These are phyloP conservation scores for Craniophora ligustri DNA, from an alignment of 2,888 invertebrate genomes.

Conservation along the genomic window DNA sequence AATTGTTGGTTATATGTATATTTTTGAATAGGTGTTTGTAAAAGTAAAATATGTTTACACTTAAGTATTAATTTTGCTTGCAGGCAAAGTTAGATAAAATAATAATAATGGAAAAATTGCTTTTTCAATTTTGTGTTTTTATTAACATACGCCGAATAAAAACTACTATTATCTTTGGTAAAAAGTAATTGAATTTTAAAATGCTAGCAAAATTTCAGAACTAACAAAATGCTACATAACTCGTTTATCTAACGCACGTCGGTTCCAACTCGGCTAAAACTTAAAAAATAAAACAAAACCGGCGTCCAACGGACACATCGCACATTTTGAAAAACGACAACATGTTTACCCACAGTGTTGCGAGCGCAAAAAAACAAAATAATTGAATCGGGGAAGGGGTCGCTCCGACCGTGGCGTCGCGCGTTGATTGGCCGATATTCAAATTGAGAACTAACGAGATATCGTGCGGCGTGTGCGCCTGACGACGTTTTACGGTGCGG, in stretches of 20 bases:
- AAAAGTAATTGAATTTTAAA: background rate
- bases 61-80: too few relatives aligned
- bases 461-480: slow-evolving; percentile 74
- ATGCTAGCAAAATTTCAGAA: slow-evolving; percentile 1
- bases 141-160: background rate
- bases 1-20: too few relatives aligned
- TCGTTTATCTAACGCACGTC: slow-evolving; percentile 21
- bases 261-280: slow-evolving; percentile 11
- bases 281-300: slow-evolving; percentile 8
- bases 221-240: slow-evolving; percentile 4
- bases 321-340: slow-evolving; percentile 43
- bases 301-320: slow-evolving; percentile 13
- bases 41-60: too few relatives aligned
- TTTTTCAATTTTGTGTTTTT: too few relatives aligned
- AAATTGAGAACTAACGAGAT: slow-evolving; percentile 83
- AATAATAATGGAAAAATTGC: too few relatives aligned
- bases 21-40: too few relatives aligned
- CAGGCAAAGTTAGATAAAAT: too few relatives aligned
- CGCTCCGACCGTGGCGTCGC: slow-evolving; percentile 69
- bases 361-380: slow-evolving; percentile 67
- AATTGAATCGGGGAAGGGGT: slow-evolving; percentile 79
- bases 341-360: slow-evolving; percentile 60
- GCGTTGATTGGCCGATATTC: slow-evolving; percentile 87
- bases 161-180: background rate
- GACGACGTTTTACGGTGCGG: slow-evolving; percentile 78